Conservation (phyloP, 2,113 vertebrate species). For the Rana temporaria region DNA sequence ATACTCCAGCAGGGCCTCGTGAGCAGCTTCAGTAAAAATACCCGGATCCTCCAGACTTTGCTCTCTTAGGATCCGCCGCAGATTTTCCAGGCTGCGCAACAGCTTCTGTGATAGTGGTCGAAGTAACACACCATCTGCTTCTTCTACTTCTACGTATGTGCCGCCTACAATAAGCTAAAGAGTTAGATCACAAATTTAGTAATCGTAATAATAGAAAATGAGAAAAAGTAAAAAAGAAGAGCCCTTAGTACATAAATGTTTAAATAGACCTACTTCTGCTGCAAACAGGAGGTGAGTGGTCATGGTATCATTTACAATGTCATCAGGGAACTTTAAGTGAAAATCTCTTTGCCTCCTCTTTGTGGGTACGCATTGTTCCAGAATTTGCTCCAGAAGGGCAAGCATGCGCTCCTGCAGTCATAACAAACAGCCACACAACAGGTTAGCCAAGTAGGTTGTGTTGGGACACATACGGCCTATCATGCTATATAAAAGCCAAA, state of each 20-base stretch:
- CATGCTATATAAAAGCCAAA: too few species aligned
- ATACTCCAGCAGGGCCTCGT: conserved; percentile 66
- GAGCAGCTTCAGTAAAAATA: conserved; percentile 62
- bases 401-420: conserved; percentile 70
- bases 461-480: background rate
- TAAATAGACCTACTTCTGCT: conserved; percentile 67
- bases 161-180: conserved; percentile 71
- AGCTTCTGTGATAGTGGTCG: conserved; percentile 71
- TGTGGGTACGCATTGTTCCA: conserved; percentile 72
- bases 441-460: background rate
- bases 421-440: background rate
- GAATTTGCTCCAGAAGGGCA: conserved; percentile 69
- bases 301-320: conserved; percentile 69
- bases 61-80: conserved; percentile 68
- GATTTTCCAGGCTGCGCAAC: conserved; percentile 70
- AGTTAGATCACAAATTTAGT: background rate
- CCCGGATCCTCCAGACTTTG: conserved; percentile 71
- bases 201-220: background rate
- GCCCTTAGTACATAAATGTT: background rate
- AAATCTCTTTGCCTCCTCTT: conserved; percentile 73
- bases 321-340: conserved; percentile 75
- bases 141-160: conserved; percentile 72
- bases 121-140: conserved; percentile 64
- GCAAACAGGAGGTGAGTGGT: conserved; percentile 75
- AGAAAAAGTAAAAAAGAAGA: background rate